A percentile compares a stretch with the other conserved stretches of the same genome.
Conservation (phyloP, 2,797 vertebrate genomes). For the Miichthys miiuy region DNA sequence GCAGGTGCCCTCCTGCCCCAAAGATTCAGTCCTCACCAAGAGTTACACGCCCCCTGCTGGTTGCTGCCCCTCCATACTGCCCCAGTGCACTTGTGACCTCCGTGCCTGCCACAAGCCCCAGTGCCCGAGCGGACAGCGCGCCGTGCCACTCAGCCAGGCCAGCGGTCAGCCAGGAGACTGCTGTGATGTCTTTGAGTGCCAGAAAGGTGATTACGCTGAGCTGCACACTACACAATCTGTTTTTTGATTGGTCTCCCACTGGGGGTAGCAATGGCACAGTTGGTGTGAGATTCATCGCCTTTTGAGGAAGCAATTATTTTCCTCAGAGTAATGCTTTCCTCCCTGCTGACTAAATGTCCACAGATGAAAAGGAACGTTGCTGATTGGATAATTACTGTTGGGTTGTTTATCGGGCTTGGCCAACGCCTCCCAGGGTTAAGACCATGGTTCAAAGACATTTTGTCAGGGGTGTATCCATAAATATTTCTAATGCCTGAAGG, state of each 20-base stretch:
- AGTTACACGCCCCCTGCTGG: conserved; percentile 81
- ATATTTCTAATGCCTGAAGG: conserved; percentile 40
- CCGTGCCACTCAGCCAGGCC: conserved; percentile 72
- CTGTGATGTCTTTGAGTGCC: conserved; percentile 85
- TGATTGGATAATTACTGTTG: conserved; percentile 64
- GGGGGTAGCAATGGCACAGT: conserved; percentile 44
- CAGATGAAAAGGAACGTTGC: conserved; percentile 66
- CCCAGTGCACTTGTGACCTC: conserved; percentile 84
- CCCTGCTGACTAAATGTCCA: conserved; percentile 56
- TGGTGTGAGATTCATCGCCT: conserved; percentile 59
- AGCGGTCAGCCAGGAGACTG: conserved; percentile 85
- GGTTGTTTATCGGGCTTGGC: conserved; percentile 60
- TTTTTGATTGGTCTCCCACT: conserved; percentile 44
- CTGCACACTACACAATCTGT: conserved; percentile 19
- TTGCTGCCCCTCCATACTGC: conserved; percentile 83
- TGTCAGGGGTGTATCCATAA: conserved; percentile 43
- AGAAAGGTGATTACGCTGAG: conserved; percentile 82
- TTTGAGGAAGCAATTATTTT: conserved; percentile 64
- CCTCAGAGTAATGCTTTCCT: conserved; percentile 51
- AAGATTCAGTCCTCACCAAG: conserved; percentile 81
- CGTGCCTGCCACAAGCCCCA: conserved; percentile 74
- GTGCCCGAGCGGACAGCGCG: conserved; percentile 78
- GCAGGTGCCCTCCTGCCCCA: conserved; percentile 79
- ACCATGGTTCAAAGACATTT: conserved; percentile 55
- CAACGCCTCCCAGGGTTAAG: conserved; percentile 35